Evolutionary conservation across 2,113 vertebrate species (phyloP), one percentile per base, ranked within the genome.

Genomic region (Leucopsar rothschildi): DNA sequence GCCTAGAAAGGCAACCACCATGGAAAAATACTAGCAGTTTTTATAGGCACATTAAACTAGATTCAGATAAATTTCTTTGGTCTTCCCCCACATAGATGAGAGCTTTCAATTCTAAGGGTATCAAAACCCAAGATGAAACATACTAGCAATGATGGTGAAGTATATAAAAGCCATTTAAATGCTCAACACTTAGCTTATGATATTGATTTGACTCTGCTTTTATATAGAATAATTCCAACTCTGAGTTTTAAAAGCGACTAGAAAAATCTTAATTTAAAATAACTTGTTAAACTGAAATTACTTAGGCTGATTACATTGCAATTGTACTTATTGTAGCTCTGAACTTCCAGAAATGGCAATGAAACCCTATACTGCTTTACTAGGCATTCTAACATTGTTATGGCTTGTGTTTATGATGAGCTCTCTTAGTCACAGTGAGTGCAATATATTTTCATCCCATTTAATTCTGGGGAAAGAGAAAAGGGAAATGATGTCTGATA

Each of bases 211-310:
- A 47, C 59, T 85, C 59, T 73, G 10, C 18, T 82, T 91, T 56
- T 42, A 13, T 42, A 69, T 69, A 12, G 53, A 44, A 78, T 71
- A 60, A 72, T 86, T 88, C 57, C 45, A 65, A 61, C 24, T 50
- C 47, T 24, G 47, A 50, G 57, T 86, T 82, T 28, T 9, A 82
- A 15, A 92, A 88, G 6, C 31, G 10, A 42, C 23, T 55, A 56
- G 49, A 24, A 85, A 60, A 75, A 86, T 9, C 5, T 45, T 56
- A 27, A 83, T 82, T 92, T 83, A 44, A 64, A 52, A 56, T 18
- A 75, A 63, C 50, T 92, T 92, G 40, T 87, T 92, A 69, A 89
- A 66, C 28, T 78, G 72, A 47, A 95, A 72, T 85, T 91, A 55
- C 70, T 85, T 82, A 53, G 75, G 35, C 42, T 77, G 61, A 68